A percentile compares a stretch with the other conserved stretches of the same genome.
Conservation (phyloP, 2,888 invertebrate species). For the Torymus texanus region DNA sequence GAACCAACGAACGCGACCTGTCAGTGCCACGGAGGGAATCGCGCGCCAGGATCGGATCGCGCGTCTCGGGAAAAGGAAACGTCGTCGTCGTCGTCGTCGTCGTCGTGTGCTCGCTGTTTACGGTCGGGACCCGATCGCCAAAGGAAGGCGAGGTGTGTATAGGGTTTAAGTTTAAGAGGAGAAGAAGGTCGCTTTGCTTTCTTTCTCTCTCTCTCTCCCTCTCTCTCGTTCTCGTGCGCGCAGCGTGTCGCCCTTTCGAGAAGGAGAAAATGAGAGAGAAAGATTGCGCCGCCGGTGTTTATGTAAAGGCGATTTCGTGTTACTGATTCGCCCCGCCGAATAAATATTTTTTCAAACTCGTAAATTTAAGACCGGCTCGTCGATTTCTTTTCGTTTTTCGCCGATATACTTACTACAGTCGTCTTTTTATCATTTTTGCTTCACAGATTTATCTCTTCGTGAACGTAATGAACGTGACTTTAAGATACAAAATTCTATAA, state of each 20-base stretch:
- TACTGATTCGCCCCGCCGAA: neutral
- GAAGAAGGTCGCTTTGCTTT: neutral
- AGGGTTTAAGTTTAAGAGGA: constrained; percentile 10
- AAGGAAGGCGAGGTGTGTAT: constrained; percentile 4
- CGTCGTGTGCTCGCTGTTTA: constrained; percentile 39
- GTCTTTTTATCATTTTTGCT: no score
- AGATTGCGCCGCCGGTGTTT: neutral
- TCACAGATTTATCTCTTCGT: no score
- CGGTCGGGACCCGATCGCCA: constrained; percentile 43
- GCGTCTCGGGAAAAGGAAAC: constrained; percentile 45
- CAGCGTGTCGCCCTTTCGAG: no score
- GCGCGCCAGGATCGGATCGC: constrained; percentile 44
- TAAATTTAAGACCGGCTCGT: neutral
- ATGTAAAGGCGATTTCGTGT: constrained; percentile 7
- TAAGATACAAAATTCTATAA: no score
- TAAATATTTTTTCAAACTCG: no score
- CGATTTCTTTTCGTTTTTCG: no score
- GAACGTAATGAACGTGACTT: no score
- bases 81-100: neutral
- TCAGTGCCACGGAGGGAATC: constrained; percentile 40
- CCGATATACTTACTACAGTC: no score
- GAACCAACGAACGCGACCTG: constrained; percentile 33
- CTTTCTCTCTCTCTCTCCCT: neutral
- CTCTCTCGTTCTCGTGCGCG: no score
- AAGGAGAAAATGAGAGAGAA: constrained; percentile 6